Evolutionary conservation across 2,797 vertebrate genomes (phyloP).

Genomic region (Paratrypauchen microcephalus): DNA sequence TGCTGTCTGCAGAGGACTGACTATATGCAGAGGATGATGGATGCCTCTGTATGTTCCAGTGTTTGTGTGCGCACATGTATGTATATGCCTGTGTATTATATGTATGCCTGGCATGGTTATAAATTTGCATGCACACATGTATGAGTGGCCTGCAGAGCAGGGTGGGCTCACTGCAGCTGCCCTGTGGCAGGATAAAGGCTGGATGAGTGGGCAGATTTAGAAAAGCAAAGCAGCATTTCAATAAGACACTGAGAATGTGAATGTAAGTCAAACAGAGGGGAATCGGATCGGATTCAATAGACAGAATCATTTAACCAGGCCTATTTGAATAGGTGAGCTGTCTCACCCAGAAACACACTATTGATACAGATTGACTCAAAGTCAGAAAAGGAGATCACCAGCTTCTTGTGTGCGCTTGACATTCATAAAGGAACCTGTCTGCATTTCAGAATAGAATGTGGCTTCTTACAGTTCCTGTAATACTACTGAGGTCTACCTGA

Average conservation of each 20-base stretch:
- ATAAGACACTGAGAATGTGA: constrained; percentile 37
- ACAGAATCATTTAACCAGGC: constrained; percentile 29
- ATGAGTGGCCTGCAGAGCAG: constrained; percentile 41
- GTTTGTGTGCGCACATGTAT: neutral
- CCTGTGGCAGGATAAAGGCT: constrained; percentile 54
- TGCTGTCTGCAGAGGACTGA: no score
- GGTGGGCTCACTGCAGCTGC: constrained; percentile 47
- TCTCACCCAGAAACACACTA: neutral
- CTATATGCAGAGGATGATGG: constrained; percentile 23
- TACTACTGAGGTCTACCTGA: neutral
- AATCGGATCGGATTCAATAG: constrained; percentile 31
- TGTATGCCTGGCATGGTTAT: constrained; percentile 1
- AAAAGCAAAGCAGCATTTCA: constrained; percentile 52
- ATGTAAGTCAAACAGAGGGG: constrained; percentile 21
- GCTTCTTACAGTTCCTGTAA: neutral
- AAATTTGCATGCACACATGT: constrained; percentile 6
- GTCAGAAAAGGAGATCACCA: neutral
- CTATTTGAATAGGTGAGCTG: constrained; percentile 33
- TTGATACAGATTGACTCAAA: neutral
- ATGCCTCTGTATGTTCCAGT: neutral
- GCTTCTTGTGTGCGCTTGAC: constrained; percentile 7
- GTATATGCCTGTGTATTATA: constrained; percentile 1
- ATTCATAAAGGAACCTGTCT: constrained; percentile 20
- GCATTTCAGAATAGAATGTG: constrained; percentile 3
- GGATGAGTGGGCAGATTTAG: constrained; percentile 60